A percentile compares a stretch with the other conserved stretches of the same genome.
Conservation (phyloP, 2,797 vertebrate genomes). For the Acridotheres tristis region DNA sequence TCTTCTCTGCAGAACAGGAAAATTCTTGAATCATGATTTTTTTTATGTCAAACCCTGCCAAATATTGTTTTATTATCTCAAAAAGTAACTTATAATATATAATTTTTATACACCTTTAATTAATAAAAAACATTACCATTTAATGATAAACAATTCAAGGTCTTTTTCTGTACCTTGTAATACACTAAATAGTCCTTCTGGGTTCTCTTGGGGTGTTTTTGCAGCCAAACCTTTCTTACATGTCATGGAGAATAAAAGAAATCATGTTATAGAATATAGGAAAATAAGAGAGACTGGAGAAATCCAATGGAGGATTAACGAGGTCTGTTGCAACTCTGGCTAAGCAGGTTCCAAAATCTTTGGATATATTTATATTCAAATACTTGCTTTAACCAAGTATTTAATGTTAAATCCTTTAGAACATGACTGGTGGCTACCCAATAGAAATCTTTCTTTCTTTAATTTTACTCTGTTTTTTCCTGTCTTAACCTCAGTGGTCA, state of each 20-base stretch:
- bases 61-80: background rate
- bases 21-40: background rate
- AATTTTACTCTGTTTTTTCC: background rate
- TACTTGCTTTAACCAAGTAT: background rate
- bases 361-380: background rate
- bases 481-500: background rate
- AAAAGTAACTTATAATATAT: background rate
- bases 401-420: background rate
- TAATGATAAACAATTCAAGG: background rate
- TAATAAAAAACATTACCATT: background rate
- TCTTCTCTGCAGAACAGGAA: background rate
- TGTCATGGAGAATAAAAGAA: background rate
- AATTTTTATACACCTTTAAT: background rate
- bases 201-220: background rate
- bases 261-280: background rate
- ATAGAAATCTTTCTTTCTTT: background rate
- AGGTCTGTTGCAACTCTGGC: background rate
- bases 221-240: background rate
- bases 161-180: background rate
- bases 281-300: background rate
- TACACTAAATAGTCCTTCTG: background rate
- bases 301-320: background rate
- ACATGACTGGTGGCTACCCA: fast-evolving
- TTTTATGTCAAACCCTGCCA: background rate
- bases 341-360: background rate